Evolutionary conservation across 2,113 vertebrate genomes (phyloP).

Genomic region (Microcebus ravelobensis): DNA sequence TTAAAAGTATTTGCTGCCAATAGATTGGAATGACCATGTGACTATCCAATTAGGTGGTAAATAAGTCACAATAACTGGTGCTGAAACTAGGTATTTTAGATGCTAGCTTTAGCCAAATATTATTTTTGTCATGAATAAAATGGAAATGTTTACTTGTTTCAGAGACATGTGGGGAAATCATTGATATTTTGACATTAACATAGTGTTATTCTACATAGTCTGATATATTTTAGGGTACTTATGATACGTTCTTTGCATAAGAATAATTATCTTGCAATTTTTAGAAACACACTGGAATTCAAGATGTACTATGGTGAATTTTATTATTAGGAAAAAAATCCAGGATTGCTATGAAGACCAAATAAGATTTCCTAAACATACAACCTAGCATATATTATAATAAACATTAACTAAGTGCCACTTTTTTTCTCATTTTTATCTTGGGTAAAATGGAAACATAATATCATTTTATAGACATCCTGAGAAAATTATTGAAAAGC

Average conservation of each 20-base stretch:
- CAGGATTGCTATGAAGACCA: background rate
- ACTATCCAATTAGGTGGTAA: constrained; percentile 25
- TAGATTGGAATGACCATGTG: background rate
- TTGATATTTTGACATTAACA: background rate
- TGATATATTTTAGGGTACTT: background rate
- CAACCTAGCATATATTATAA: background rate
- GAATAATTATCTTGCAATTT: constrained; percentile 28
- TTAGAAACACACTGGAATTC: background rate
- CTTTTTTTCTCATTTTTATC: constrained; percentile 29
- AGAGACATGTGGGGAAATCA: constrained; percentile 10
- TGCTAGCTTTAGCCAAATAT: background rate
- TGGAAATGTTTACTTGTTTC: constrained; percentile 29
- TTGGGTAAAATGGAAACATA: constrained; percentile 8
- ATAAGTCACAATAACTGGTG: constrained; percentile 20
- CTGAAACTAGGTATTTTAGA: constrained; percentile 25
- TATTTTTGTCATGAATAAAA: constrained; percentile 45
- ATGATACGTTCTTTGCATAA: background rate
- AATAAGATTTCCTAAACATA: constrained; percentile 33
- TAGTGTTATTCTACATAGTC: constrained; percentile 1
- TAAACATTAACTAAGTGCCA: constrained; percentile 25
- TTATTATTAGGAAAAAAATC: constrained; percentile 28
- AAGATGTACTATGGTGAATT: constrained; percentile 33
- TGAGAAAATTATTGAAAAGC: constrained; percentile 50
- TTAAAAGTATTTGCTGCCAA: constrained; percentile 13
- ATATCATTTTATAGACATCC: background rate